Base-by-base conservation (phyloP, 2,113 vertebrate genomes). In the Neomonachus schauinslandi region DNA sequence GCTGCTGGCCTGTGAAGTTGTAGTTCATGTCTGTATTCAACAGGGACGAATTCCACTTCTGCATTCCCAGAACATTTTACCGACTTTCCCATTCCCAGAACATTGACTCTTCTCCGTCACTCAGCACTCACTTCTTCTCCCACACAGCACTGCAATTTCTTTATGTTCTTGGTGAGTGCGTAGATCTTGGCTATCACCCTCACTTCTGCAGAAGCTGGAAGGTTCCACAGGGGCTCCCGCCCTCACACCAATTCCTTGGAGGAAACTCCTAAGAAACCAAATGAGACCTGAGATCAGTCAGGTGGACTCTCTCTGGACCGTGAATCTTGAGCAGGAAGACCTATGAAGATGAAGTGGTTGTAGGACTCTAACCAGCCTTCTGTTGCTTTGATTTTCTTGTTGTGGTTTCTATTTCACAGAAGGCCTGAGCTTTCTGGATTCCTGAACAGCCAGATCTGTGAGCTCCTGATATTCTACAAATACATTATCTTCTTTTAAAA, bases 61-160 rank as follows among this genome's bases (percentile, higher is more conserved):
- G 0, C 1, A 1, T 7, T 14, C 7, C 5, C 7, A 53, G 36
- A 10, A 2, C 5, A 0, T 0, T 0, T 0, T 12, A 0, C 1
- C 0, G 13, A 15, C 15, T n/a, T 55, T 4, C 71, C 18, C 9
- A 0, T 14, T 14, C 0, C 1, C 1, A 0, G 28, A 26, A 5
- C 14, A 2, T 4, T 3, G 13, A 7, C 15, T 42, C 0, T 9
- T 26, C 18, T 16, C 6, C 1, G 3, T 46, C 21, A 3, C 13
- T 28, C 69, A 8, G 28, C 11, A 13, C 1, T 18, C 11, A 1
- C 55, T 39, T 3, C 63, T 39, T 4, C 28, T 16, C 69, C 31
- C 39, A n/a, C 12, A 2, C 7, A 10, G 22, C 5, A 8, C 42
- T 7, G 19, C 18, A 1, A 2, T 11, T 7, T 28, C 24, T 19